Conservation (phyloP, 2,113 vertebrate species). For the Equus przewalskii region DNA sequence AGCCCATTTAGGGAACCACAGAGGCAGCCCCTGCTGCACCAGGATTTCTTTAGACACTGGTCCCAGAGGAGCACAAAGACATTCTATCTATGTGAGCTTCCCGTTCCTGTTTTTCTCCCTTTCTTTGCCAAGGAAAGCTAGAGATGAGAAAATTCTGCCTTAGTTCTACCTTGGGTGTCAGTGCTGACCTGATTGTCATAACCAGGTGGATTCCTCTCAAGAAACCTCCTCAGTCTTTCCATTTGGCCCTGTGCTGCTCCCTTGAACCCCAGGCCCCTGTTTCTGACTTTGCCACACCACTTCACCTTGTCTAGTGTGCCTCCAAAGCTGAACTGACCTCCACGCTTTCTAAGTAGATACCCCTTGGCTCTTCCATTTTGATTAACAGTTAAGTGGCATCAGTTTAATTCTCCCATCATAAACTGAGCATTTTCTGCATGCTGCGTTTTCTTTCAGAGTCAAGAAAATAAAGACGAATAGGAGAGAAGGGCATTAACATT, state of each 20-base stretch:
- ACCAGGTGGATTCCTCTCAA: accelerated
- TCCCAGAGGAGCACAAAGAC: accelerated
- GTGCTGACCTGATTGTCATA: accelerated
- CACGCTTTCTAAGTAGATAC: accelerated
- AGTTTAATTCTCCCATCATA: background rate
- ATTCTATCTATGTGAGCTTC: accelerated
- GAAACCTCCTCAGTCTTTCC: too few relatives aligned
- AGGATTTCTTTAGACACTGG: background rate
- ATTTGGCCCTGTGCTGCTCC: accelerated
- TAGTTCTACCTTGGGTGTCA: accelerated
- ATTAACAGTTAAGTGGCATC: too few relatives aligned
- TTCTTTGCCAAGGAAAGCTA: background rate
- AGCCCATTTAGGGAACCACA: background rate
- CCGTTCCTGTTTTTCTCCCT: accelerated
- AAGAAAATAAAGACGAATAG: too few relatives aligned
- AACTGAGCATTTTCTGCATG: background rate
- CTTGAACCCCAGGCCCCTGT: accelerated
- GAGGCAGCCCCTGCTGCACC: accelerated
- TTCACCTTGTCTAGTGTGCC: accelerated
- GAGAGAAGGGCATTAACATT: background rate
- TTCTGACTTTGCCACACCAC: accelerated
- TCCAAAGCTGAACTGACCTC: background rate
- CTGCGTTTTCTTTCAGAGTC: accelerated
- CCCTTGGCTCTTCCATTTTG: accelerated
- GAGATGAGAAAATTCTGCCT: accelerated